Evolutionary conservation across 2,888 invertebrate species (phyloP), one percentile per base, ranked within the genome.

Genomic region (Chrysolina haemoptera): DNA sequence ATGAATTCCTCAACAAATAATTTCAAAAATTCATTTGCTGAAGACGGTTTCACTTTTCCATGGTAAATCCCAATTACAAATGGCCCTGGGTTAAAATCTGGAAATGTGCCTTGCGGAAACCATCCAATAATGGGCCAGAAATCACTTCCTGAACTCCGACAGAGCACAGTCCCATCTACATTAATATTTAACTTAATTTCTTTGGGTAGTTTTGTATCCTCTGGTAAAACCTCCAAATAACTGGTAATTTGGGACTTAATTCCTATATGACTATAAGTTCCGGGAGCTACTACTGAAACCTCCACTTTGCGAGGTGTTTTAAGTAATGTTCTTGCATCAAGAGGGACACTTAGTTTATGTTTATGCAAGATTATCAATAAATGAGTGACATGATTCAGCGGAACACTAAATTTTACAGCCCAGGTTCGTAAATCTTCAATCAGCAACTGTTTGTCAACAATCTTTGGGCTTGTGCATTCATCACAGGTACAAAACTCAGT

Each of bases 51-150:
- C 12, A 62, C 62, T 35, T 35, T 62, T 1, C 27, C 62, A 62
- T 62, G 62, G 14, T 62, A 62, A 62, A 62, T 62, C 20, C 62
- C 62, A 62, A 59, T 59, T 22, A 59, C 59, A 11, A 59, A 62
- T 62, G 62, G 62, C 35, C 35, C 62, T 27, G 62, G 62, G 27
- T 62, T 62, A n/a, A 62, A 62, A 62, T 62, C 22, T 62, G 62
- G 1, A 62, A 62, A 62, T 6, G 62, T 62, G 62, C 62, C 62
- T 27, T 62, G 62, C n/a, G 62, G 62, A 62, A 62, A 62, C 62
- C 22, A 62, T 20, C 62, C 62, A 14, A 62, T 62, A 3, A 62
- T 62, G 18, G 62, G 62, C 62, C 35, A 62, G 27, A 62, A 62
- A 41, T 62, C 62, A 62, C 62, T 62, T 62, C 40, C 16, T 62